phyloP scores from a whole-genome alignment of 2,888 invertebrate genomes.

The Orthosia gothica region DNA sequence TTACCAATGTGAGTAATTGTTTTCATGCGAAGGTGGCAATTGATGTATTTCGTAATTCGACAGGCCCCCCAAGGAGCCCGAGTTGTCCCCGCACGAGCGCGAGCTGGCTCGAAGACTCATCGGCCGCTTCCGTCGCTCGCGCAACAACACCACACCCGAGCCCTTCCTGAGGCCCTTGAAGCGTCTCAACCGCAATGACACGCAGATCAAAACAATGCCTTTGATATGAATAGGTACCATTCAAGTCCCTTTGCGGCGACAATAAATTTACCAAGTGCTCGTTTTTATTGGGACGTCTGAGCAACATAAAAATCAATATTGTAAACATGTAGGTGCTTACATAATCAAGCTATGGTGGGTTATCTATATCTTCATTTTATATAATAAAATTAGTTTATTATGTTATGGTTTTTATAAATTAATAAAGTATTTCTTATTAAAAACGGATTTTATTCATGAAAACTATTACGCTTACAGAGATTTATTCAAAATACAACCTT shows the following conservation, averaged over 20 bases:
- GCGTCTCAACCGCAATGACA: conserved; percentile 73
- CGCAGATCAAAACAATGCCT: conserved; percentile 61
- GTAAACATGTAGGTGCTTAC: background rate
- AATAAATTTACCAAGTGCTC: conserved; percentile 56
- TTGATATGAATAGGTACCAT: conserved; percentile 53
- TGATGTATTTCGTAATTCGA: background rate
- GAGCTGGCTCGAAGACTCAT: conserved; percentile 83
- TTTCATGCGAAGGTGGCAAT: background rate
- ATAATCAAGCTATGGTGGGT: conserved; percentile 13
- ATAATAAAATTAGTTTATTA: conserved; percentile 6
- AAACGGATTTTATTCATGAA: conserved; percentile 44
- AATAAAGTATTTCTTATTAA: conserved; percentile 53
- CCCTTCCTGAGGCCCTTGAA: conserved; percentile 75
- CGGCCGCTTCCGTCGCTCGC: conserved; percentile 83
- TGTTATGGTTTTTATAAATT: conserved; percentile 46
- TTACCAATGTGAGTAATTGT: background rate
- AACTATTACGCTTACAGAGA: conserved; percentile 49
- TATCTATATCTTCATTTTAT: conserved; percentile 19
- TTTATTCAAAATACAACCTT: conserved; percentile 22
- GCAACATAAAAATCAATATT: conserved; percentile 34
- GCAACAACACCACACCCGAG: conserved; percentile 73
- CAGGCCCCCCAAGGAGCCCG: conserved; percentile 82
- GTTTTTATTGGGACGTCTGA: conserved; percentile 33
- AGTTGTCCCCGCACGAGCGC: conserved; percentile 80
- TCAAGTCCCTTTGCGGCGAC: conserved; percentile 19